Conservation (phyloP, 2,113 vertebrate species). For the Dunckerocampus dactyliophorus region DNA sequence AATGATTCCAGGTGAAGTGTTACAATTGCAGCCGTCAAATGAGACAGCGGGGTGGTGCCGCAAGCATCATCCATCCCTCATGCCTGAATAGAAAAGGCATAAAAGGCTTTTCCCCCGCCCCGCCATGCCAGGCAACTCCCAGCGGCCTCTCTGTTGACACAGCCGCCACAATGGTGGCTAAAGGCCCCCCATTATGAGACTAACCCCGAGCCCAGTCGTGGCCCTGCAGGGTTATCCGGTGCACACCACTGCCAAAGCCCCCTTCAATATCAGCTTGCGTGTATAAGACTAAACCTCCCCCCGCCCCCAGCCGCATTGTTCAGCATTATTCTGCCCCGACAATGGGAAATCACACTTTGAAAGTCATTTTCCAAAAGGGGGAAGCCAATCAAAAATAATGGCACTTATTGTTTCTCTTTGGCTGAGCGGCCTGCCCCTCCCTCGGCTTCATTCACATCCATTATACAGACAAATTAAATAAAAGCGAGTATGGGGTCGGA, state of each 20-base stretch:
- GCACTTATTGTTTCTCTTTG: slow-evolving; percentile 92
- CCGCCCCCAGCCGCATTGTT: slow-evolving; percentile 83
- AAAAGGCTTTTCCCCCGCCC: slow-evolving; percentile 68
- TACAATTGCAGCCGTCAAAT: neutral
- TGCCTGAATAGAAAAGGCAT: slow-evolving; percentile 65
- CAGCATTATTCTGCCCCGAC: slow-evolving; percentile 86
- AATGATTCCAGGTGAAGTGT: neutral
- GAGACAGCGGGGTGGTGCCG: slow-evolving; percentile 34
- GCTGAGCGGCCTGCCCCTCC: slow-evolving; percentile 79
- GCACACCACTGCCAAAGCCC: slow-evolving; percentile 72
- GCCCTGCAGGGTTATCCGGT: slow-evolving; percentile 80
- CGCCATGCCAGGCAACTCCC: slow-evolving; percentile 85
- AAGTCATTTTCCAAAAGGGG: slow-evolving; percentile 90
- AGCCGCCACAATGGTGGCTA: slow-evolving; percentile 86
- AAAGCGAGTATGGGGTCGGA: slow-evolving; percentile 85
- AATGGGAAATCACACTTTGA: slow-evolving; percentile 98
- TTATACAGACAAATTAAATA: slow-evolving; percentile 99
- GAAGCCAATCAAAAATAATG: slow-evolving; percentile 98
- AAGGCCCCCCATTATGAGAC: slow-evolving; percentile 88
- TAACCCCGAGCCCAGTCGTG: slow-evolving; percentile 84
- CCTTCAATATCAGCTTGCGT: slow-evolving; percentile 84
- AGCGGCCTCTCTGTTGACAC: slow-evolving; percentile 94
- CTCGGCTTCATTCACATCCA: slow-evolving; percentile 83
- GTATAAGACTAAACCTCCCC: slow-evolving; percentile 72
- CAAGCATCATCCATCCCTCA: slow-evolving; percentile 30